Conservation (phyloP, 2,797 vertebrate species). For the Poeciliopsis gracilis region DNA sequence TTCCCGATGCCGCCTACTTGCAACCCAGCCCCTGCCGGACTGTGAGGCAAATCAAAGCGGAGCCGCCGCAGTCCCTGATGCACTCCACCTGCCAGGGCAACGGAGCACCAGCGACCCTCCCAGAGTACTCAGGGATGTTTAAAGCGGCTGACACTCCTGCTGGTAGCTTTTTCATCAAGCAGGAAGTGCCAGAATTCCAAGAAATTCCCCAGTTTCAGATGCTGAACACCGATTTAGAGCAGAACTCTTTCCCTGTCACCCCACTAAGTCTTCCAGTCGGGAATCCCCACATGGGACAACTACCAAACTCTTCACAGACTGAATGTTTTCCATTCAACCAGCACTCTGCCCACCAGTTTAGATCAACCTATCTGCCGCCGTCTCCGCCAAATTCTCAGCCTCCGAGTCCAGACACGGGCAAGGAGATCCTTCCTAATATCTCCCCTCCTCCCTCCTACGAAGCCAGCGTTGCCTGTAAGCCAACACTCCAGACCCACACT, state of each 20-base stretch:
- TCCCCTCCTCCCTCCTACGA: conserved; percentile 94
- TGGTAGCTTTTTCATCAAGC: conserved; percentile 90
- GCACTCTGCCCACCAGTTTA: conserved; percentile 80
- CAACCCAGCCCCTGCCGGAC: conserved; percentile 91
- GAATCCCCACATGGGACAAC: conserved; percentile 80
- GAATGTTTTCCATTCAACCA: conserved; percentile 82
- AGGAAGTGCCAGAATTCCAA: conserved; percentile 92
- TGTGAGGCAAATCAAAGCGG: conserved; percentile 89
- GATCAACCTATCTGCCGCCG: conserved; percentile 90
- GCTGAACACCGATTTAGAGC: conserved; percentile 92
- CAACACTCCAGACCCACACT: conserved; percentile 84
- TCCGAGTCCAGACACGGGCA: conserved; percentile 91
- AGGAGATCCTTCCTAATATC: conserved; percentile 90
- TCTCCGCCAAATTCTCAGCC: conserved; percentile 96
- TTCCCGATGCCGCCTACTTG: conserved; percentile 91
- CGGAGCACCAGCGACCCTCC: conserved; percentile 76
- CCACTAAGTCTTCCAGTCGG: conserved; percentile 83
- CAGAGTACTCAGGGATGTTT: conserved; percentile 90
- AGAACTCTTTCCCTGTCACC: conserved; percentile 84
- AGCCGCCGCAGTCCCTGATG: conserved; percentile 85
- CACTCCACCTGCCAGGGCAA: conserved; percentile 82
- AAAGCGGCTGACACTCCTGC: conserved; percentile 79
- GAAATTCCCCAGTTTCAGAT: conserved; percentile 93
- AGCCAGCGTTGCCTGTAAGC: conserved; percentile 92
- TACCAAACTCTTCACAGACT: conserved; percentile 77